Evolutionary conservation across 2,888 invertebrate genomes (phyloP), one percentile per base, ranked within the genome.

Genomic region (Laspeyria flexula): DNA sequence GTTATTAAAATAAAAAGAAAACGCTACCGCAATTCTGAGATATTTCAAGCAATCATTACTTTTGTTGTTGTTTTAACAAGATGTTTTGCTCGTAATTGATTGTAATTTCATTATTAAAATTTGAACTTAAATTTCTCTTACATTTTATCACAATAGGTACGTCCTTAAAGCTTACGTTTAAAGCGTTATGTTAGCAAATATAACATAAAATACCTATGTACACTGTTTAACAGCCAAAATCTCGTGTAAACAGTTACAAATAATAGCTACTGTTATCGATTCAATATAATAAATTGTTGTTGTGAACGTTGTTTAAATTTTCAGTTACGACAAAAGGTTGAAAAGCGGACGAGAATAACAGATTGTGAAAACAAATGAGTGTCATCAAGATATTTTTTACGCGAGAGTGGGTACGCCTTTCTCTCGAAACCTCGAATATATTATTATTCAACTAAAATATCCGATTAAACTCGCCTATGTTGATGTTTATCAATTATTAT

Each of bases 1-100:
- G 54, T 63, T 66, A 66, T 64, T 67, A 65, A 63, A 63, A 53
- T 56, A 58, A 59, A 45, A 45, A 60, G 56, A 50, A 53, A 57
- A 40, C 56, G 46, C 43, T 52, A 52, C 56, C 46, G 52, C 60
- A 56, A 52, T 53, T 61, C 31, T 61, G 62, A 57, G 56, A 41
- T 57, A 59, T 55, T 48, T 51, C 30, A 13, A 52, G 9, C 33
- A 39, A 16, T 39, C 21, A 39, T 39, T 39, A 45, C 38, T 45
- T 45, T 45, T 31, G 10, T 39, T 45, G 10, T 51, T 43, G 16
- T 43, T 18, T 1, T 7, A 13, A 42, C 27, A 42, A 46, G 41
- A 15, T 15, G 16, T 31, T 43, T 10, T 11, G 12, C 1, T 18
- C 12, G n/a, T 6, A 12, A 37, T 37, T 37, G 21, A 21, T 21